A percentile compares a stretch with the other conserved stretches of the same genome.
Evolutionary conservation across 2,797 vertebrate genomes (phyloP).

Genomic region (Rhincodon typus): DNA sequence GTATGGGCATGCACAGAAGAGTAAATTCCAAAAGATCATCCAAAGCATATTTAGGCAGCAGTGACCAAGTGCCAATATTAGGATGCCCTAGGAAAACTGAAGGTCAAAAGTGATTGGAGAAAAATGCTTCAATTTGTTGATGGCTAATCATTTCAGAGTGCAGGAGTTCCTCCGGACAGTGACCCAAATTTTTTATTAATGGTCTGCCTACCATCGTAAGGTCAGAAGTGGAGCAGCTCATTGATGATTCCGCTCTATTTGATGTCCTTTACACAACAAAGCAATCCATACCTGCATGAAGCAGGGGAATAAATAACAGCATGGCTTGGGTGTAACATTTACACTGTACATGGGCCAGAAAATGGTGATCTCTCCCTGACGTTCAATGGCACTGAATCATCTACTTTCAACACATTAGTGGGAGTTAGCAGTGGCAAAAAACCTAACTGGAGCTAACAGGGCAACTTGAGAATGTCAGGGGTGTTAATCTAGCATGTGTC

Average conservation of each 20-base stretch:
- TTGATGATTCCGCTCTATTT: background rate
- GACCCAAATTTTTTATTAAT: background rate
- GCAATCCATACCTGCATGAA: background rate
- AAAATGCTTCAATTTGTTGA: background rate
- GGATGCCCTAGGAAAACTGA: background rate
- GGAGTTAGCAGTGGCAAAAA: background rate
- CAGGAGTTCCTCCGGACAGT: no score
- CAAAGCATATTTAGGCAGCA: background rate
- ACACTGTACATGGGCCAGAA: background rate
- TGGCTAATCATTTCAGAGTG: background rate
- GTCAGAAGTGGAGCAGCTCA: background rate
- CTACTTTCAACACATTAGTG: background rate
- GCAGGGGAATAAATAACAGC: background rate
- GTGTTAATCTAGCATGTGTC: background rate
- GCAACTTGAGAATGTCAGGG: background rate
- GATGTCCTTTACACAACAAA: background rate
- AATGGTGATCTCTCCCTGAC: background rate
- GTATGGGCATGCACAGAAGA: background rate
- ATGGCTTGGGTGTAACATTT: background rate
- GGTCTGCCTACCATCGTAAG: background rate
- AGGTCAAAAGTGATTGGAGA: background rate
- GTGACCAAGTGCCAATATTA: background rate
- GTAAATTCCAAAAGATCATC: background rate
- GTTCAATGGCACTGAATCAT: background rate
- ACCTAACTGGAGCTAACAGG: background rate